Conservation (phyloP, 1,140 invertebrate genomes). For the Orussus abietinus region DNA sequence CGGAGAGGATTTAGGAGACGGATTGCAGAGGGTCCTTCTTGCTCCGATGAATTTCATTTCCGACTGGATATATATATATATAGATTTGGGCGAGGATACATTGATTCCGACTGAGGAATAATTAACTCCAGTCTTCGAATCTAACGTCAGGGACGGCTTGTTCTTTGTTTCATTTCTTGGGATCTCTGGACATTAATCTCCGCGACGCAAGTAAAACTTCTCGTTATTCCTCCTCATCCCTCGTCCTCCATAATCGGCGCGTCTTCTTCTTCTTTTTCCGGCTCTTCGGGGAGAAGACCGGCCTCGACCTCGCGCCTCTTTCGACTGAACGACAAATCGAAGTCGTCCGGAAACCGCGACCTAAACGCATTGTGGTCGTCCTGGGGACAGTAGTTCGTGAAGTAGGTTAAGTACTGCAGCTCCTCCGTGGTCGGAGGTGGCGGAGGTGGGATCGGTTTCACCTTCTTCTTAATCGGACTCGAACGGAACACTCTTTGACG, state of each 20-base stretch:
- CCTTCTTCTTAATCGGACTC: slow-evolving; percentile 25
- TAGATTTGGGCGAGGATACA: no score
- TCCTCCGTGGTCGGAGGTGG: slow-evolving; percentile 44
- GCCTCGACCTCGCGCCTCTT: background rate
- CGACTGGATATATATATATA: no score
- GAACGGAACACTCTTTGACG: slow-evolving; percentile 33
- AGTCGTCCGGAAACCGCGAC: slow-evolving; percentile 25
- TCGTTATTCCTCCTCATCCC: slow-evolving; percentile 5
- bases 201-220: slow-evolving; percentile 14
- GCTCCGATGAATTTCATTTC: no score
- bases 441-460: slow-evolving; percentile 19
- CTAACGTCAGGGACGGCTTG: no score
- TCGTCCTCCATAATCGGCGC: slow-evolving; percentile 9
- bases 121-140: no score
- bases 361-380: slow-evolving; percentile 33
- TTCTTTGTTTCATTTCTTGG: no score
- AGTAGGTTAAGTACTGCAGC: slow-evolving; percentile 43
- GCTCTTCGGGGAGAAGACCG: slow-evolving; percentile 1
- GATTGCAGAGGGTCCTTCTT: no score
- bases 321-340: slow-evolving; percentile 23
- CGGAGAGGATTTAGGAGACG: no score
- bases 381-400: slow-evolving; percentile 53
- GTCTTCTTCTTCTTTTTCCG: slow-evolving; percentile 5
- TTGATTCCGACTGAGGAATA: no score
- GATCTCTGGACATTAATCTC: no score